Conservation (phyloP, 2,888 invertebrate species). For the Glyphotaelius pellucidus region DNA sequence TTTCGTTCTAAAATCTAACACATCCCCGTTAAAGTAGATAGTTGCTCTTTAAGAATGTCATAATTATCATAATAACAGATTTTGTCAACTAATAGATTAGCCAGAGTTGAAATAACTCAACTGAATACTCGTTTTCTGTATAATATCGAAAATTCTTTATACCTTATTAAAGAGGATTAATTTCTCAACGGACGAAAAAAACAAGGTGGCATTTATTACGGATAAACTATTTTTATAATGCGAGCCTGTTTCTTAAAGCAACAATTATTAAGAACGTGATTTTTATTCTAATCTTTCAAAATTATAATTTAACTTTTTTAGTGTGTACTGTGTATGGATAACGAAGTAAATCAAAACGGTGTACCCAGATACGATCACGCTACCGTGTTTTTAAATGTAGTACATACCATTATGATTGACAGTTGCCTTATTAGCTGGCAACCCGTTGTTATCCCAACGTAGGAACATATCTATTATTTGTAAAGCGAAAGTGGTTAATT, state of each 20-base stretch:
- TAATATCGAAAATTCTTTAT: not conserved
- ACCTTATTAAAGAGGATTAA: not conserved
- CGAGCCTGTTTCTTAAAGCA: not conserved
- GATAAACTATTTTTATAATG: not conserved
- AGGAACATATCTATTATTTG: not conserved
- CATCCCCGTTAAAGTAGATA: not conserved
- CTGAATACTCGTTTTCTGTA: not conserved
- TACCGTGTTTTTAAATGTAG: not conserved
- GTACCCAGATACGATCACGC: not conserved
- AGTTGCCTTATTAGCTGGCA: not conserved
- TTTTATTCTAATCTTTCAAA: not conserved
- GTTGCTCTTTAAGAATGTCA: not conserved
- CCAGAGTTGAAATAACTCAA: not conserved
- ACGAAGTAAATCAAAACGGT: not conserved
- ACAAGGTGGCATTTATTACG: not conserved
- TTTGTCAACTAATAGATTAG: not conserved
- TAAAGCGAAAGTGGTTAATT: not conserved
- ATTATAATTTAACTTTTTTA: not conserved
- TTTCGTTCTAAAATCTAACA: not conserved
- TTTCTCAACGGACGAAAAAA: not conserved
- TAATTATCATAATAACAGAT: constrained; percentile 2
- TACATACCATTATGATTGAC: not conserved
- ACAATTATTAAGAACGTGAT: not conserved
- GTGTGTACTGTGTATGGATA: not conserved
- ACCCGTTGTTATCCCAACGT: not conserved